Base-by-base conservation (phyloP, 2,797 vertebrate genomes). In the Semotilus atromaculatus region DNA sequence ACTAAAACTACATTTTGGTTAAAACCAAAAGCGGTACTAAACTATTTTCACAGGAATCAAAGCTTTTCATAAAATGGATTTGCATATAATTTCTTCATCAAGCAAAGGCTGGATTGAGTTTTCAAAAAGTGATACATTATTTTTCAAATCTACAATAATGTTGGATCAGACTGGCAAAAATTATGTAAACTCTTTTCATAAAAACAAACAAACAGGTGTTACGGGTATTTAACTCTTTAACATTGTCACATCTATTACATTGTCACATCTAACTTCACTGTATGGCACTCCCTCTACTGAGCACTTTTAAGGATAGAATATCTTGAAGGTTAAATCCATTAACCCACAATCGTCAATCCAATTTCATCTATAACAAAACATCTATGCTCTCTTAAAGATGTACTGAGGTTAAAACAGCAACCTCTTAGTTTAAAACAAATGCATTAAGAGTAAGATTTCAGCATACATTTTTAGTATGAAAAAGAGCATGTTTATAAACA, bases 401-500 rank as follows among this genome's bases (percentile, higher is more conserved):
- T 36, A 38, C 72, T 8, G 34, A 68, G 82, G n/a, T 83, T 68
- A 23, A 76, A 67, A 83, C 48, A 75, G 76, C 72, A 64, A 21
- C 45, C 31, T 73, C 31, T 26, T 38, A 51, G 31, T 75, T 82
- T 66, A 53, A 83, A 51, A 74, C 40, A 66, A 45, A 51, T 64
- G 29, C 55, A 51, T 3, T 14, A 64, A 45, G 40, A 79, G 40
- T 34, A 29, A 38, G 10, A 68, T 26, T 84, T 78, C 66, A 70
- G 64, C 26, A 78, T 55, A 3, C 16, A 70, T 71, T 55, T 67
- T 75, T 53, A 1, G 18, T 40, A 67, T 6, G 23, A 40, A 67
- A 96, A 96, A 95, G 95, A 95, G 96, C 94, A 95, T 93, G 93
- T 95, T 96, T 95, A 96, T 96, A 95, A 95, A 94, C 92, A 95